A percentile compares a stretch with the other conserved stretches of the same genome.
These are phyloP conservation scores for Caerostris darwini DNA, from an alignment of 1,140 invertebrate genomes.

Conservation along the genomic window DNA sequence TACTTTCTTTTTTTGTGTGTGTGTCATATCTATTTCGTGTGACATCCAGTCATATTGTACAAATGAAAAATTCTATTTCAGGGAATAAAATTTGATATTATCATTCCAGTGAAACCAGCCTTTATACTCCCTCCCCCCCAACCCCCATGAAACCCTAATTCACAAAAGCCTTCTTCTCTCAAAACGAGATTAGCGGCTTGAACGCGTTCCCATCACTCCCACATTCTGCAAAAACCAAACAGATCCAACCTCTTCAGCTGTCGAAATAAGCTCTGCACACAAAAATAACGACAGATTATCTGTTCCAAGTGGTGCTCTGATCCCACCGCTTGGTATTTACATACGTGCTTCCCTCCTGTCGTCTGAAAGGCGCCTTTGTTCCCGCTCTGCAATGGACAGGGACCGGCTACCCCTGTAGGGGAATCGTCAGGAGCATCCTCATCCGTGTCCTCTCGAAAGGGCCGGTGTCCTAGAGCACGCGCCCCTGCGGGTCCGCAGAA, in stretches of 20 bases:
- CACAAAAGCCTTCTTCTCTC: background rate
- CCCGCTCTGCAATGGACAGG: background rate
- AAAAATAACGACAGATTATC: slow-evolving; percentile 49
- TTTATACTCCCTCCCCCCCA: background rate
- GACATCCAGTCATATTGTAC: background rate
- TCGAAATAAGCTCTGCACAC: slow-evolving; percentile 49
- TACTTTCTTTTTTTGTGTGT: background rate
- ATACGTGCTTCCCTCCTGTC: slow-evolving; percentile 38
- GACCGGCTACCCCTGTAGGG: slow-evolving; percentile 4
- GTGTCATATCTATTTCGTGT: background rate
- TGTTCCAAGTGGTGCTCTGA: background rate
- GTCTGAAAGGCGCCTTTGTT: slow-evolving; percentile 7
- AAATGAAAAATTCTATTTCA: background rate
- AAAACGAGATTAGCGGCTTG: background rate
- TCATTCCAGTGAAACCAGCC: background rate
- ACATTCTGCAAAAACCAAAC: background rate
- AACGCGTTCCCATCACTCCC: background rate
- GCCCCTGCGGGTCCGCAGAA: background rate
- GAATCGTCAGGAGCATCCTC: background rate
- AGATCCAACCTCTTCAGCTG: background rate
- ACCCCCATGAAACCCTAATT: background rate
- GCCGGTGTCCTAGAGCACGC: slow-evolving; percentile 22
- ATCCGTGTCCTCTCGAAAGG: background rate
- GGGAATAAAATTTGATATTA: background rate
- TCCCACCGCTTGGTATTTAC: slow-evolving; percentile 55